phyloP scores from a whole-genome alignment of 1,140 invertebrate genomes.

The Triops cancriformis region DNA sequence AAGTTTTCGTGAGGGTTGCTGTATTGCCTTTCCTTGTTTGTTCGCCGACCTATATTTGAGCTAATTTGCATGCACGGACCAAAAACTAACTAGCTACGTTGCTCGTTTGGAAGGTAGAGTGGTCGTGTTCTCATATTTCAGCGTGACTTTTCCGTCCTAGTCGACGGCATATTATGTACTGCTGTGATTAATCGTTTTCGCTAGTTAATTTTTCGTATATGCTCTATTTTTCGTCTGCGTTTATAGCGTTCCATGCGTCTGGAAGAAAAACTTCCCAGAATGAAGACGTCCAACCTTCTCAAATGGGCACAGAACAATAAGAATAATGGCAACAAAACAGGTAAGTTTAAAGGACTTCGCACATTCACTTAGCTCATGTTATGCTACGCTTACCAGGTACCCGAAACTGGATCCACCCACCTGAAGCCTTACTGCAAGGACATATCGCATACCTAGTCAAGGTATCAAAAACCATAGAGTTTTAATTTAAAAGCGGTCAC shows the following conservation, averaged over 20 bases:
- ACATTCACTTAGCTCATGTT: constrained; percentile 26
- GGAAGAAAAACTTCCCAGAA: constrained; percentile 31
- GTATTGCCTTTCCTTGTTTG: not conserved
- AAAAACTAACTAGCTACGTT: not conserved
- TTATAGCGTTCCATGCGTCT: not conserved
- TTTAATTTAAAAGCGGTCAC: constrained; percentile 4
- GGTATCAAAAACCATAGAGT: constrained; percentile 47
- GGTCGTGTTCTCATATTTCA: not conserved
- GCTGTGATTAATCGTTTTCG: not conserved
- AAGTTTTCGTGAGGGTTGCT: not conserved
- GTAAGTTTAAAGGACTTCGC: constrained; percentile 18
- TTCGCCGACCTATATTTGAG: not conserved
- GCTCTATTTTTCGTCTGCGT: not conserved
- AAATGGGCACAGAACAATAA: constrained; percentile 51
- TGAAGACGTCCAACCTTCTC: constrained; percentile 50
- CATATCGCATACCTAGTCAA: constrained; percentile 95
- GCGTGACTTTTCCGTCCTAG: not conserved
- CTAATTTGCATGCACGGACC: not conserved
- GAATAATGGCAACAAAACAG: constrained; percentile 34
- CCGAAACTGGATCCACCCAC: constrained; percentile 86
- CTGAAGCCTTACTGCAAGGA: constrained; percentile 83
- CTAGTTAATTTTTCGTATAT: not conserved
- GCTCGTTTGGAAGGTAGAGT: not conserved
- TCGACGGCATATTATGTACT: no score
- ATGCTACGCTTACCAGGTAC: constrained; percentile 39